Conservation (phyloP, 2,113 vertebrate genomes). For the Cyanistes caeruleus region DNA sequence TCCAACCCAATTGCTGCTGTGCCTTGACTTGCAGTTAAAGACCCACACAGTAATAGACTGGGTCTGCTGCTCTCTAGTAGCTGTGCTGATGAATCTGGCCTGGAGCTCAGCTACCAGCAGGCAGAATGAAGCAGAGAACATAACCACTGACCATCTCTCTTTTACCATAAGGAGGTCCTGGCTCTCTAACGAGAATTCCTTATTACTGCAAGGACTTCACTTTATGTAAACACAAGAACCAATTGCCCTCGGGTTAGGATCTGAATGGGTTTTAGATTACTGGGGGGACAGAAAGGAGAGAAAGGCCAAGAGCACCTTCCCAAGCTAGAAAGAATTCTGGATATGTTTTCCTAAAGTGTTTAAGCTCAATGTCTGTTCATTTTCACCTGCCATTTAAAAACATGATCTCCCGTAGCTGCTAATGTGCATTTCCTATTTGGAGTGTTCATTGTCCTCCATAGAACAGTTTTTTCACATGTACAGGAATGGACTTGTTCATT, state of each 20-base stretch:
- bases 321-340: background rate
- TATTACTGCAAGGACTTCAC: background rate
- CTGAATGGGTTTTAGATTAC: background rate
- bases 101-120: background rate
- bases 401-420: background rate
- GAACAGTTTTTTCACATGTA: background rate
- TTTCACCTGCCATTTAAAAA: background rate
- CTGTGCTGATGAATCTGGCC: background rate
- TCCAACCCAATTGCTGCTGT: background rate
- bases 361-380: background rate
- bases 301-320: background rate
- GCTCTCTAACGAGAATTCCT: accelerated
- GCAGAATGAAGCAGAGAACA: background rate
- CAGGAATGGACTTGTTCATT: background rate
- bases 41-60: background rate
- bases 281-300: background rate
- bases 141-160: background rate
- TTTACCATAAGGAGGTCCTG: background rate
- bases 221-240: background rate
- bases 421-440: background rate
- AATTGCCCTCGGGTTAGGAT: background rate
- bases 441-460: background rate
- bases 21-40: background rate
- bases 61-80: background rate
- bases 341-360: background rate